Conservation (phyloP, 2,797 vertebrate genomes). For the Mus caroli region DNA sequence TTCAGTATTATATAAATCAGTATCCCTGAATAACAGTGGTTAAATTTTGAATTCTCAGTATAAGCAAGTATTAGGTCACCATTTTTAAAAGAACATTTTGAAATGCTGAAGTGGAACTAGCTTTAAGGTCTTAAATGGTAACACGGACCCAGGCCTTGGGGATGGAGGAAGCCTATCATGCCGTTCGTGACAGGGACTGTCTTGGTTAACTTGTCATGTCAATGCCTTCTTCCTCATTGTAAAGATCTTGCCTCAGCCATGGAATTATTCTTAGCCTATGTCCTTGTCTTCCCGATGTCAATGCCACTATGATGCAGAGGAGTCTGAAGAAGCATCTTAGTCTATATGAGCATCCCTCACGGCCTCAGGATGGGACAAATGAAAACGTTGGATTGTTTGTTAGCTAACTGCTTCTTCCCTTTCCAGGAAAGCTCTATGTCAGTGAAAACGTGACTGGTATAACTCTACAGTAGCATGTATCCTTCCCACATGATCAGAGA, state of each 20-base stretch:
- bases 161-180: not conserved
- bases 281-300: not conserved
- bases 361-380: not conserved
- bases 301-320: not conserved
- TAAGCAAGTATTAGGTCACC: not conserved
- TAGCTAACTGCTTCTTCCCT: not conserved
- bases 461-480: not conserved
- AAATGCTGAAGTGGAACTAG: not conserved
- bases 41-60: conserved; percentile 20
- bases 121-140: not conserved
- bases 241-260: not conserved
- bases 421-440: not conserved
- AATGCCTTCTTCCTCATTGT: not conserved
- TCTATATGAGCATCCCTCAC: not conserved
- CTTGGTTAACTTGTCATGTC: not conserved
- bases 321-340: not conserved
- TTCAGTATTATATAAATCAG: conserved; percentile 18
- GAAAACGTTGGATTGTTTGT: not conserved
- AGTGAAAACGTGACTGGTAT: not conserved
- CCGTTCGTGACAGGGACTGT: not conserved
- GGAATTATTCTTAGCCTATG: not conserved
- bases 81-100: conserved; percentile 25
- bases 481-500: not conserved
- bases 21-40: not conserved
- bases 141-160: not conserved